Evolutionary conservation across 2,797 vertebrate genomes (phyloP), one percentile per base, ranked within the genome.

Genomic region (Centroberyx gerrardi): DNA sequence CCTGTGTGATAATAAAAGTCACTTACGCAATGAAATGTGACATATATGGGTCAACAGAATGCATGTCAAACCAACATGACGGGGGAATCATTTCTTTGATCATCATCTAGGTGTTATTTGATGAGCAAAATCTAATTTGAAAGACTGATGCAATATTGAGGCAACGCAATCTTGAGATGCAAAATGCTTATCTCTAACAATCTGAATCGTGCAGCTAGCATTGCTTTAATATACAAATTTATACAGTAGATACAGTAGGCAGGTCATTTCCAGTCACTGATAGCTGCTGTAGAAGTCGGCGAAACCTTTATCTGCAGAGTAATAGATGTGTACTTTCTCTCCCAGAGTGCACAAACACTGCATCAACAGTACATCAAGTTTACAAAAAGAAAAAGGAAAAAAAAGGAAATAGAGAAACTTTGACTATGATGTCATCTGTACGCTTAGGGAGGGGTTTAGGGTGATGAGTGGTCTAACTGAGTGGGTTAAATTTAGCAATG

Each of bases 81-180:
- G 73, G 69, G 78, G 82, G 81, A 36, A 87, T 71, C 83, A 65
- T 72, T 73, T 72, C 89, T 92, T 92, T 93, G 89, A 93, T 91
- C 90, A 93, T 91, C 90, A 74, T 72, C 72, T 44, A 64, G 44
- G 72, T 81, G 64, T 84, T 84, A 90, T 90, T 87, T 83, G 83
- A 93, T 91, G 90, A 91, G 89, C 85, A 77, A 89, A 88, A 93
- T 92, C 87, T 87, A 80, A 87, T 82, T 83, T 90, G 83, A 91
- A 89, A 89, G 64, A 89, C 76, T 91, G 90, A 93, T 15, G 92
- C 88, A 92, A 93, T 62, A 5, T 4, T 88, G 86, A 86, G 31
- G 83, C 87, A 91, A 93, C 2, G 15, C 74, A 87, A 80, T 63
- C 58, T 80, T 68, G 77, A 85, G 84, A 88, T 82, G 82, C 84